These are phyloP conservation scores for Seladonia tumulorum DNA, from an alignment of 2,888 invertebrate genomes.

Conservation along the genomic window DNA sequence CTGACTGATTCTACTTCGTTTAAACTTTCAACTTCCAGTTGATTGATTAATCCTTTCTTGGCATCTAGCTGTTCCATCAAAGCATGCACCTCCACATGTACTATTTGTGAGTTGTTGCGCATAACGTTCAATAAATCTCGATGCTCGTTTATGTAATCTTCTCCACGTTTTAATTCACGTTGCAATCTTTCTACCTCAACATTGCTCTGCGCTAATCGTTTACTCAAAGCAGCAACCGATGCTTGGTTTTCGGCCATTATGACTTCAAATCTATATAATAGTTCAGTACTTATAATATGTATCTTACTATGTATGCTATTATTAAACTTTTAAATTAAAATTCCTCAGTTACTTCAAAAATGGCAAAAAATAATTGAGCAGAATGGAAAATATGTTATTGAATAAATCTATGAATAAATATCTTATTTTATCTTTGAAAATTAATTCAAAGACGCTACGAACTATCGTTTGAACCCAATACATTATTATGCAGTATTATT, in stretches of 20 bases:
- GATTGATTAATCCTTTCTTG: constrained; percentile 75
- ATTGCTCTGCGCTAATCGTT: constrained; percentile 78
- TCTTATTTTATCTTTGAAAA: too few relatives aligned
- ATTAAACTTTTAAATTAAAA: too few relatives aligned
- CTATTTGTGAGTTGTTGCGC: constrained; percentile 76
- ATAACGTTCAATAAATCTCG: constrained; percentile 75
- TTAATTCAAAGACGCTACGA: too few relatives aligned
- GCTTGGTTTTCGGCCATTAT: constrained; percentile 82
- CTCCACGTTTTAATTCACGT: constrained; percentile 74
- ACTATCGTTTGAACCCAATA: neutral
- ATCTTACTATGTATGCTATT: neutral
- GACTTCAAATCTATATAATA: constrained; percentile 75
- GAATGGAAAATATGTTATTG: neutral
- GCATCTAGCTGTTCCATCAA: constrained; percentile 76
- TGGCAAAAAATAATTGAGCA: too few relatives aligned
- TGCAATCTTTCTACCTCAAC: constrained; percentile 80
- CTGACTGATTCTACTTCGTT: constrained; percentile 77
- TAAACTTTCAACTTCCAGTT: constrained; percentile 75
- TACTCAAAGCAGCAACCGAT: constrained; percentile 78
- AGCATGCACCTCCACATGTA: constrained; percentile 76
- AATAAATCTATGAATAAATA: neutral
- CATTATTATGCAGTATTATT: too few relatives aligned
- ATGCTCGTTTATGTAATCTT: constrained; percentile 75
- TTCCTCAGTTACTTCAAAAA: too few relatives aligned
- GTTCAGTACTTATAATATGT: neutral